Evolutionary conservation across 1,140 invertebrate genomes (phyloP).

Genomic region (Neodiprion fabricii): DNA sequence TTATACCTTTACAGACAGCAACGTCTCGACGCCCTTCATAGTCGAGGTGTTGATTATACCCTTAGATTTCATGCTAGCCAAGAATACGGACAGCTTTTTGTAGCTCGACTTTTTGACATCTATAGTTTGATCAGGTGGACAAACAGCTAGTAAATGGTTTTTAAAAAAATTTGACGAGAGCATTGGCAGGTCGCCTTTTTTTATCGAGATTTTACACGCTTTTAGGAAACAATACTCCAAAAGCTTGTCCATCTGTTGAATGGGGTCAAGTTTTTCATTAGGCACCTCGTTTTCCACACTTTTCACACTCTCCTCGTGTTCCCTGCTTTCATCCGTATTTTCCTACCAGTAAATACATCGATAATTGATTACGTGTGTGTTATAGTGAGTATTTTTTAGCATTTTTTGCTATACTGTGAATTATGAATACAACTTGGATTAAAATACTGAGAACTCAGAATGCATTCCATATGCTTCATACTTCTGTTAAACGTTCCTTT

Average conservation of each 20-base stretch:
- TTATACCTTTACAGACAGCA: conserved; percentile 65
- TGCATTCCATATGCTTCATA: not conserved
- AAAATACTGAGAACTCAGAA: too few species aligned
- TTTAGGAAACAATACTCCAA: conserved; percentile 80
- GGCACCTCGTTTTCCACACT: conserved; percentile 19
- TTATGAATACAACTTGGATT: too few species aligned
- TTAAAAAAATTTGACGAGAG: conserved; percentile 81
- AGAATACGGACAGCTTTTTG: conserved; percentile 88
- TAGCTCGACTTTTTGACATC: conserved; percentile 90
- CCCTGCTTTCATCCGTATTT: not conserved
- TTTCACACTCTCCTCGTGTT: not conserved
- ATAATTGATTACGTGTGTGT: too few species aligned
- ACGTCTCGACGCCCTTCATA: conserved; percentile 66
- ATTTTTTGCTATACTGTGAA: too few species aligned
- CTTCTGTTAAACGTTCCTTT: not conserved
- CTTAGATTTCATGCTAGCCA: conserved; percentile 65
- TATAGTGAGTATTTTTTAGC: too few species aligned
- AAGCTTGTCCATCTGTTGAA: conserved; percentile 75
- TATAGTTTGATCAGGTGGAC: conserved; percentile 69
- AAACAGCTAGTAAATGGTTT: conserved; percentile 77
- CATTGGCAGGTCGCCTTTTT: conserved; percentile 73
- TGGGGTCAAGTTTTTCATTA: conserved; percentile 48
- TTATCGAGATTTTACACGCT: conserved; percentile 72
- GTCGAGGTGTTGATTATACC: conserved; percentile 65
- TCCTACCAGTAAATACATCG: not conserved